A percentile compares a stretch with the other conserved stretches of the same genome.
Evolutionary conservation across 1,140 invertebrate genomes (phyloP).

Genomic region (Subanguina moxae): DNA sequence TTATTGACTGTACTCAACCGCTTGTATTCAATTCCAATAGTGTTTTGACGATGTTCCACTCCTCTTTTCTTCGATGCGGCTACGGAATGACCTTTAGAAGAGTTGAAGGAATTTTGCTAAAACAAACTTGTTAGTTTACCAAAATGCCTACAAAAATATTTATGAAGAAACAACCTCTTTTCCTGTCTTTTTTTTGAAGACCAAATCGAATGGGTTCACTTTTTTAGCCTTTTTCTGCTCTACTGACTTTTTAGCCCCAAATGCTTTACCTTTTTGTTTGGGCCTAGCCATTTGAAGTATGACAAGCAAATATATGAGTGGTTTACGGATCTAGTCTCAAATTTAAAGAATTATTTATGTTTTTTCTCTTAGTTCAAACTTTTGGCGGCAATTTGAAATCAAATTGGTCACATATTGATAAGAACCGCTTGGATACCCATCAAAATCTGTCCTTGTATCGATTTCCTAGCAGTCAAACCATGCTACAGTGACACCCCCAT

Average conservation of each 20-base stretch:
- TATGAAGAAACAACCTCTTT: not conserved
- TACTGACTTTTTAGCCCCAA: not conserved
- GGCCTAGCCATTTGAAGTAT: not conserved
- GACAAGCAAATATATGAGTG: not conserved
- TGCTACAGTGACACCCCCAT: no score
- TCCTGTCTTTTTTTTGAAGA: slow-evolving; percentile 4
- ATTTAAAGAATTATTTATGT: no score
- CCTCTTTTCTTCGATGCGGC: not conserved
- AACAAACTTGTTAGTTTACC: not conserved
- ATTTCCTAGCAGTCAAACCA: no score
- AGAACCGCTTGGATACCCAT: no score
- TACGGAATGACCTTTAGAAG: slow-evolving; percentile 2
- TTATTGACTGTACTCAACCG: not conserved
- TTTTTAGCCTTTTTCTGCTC: not conserved
- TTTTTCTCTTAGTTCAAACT: no score
- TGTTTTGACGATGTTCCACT: slow-evolving; percentile 2
- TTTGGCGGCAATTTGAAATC: not conserved
- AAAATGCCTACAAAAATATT: not conserved
- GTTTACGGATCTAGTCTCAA: no score
- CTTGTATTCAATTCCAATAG: slow-evolving; percentile 11
- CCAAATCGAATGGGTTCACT: slow-evolving; percentile 8
- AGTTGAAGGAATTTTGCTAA: not conserved
- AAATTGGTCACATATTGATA: not conserved
- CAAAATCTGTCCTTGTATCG: no score
- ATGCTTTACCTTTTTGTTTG: not conserved